Base-by-base conservation (phyloP, 2,888 invertebrate species). In the Noctua pronuba region DNA sequence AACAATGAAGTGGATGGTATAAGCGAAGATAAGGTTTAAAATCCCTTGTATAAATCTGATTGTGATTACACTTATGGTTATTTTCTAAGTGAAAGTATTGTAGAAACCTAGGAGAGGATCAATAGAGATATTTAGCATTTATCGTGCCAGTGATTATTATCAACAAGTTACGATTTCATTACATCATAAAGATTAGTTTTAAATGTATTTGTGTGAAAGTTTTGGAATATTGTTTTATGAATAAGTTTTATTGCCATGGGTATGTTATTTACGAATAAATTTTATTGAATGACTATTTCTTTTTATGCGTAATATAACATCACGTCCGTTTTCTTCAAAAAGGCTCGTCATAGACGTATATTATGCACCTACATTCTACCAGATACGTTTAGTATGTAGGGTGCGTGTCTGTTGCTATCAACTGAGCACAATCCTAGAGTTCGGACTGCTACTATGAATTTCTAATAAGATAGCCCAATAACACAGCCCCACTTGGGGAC, bases 1-100 rank as follows among this genome's bases (percentile, higher is more conserved):
- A 88, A 88, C 18, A 93, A 90, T 69, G 95, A 95, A 71, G 88
- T 92, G 3, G 95, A 93, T 79, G 94, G 93, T 5, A 92, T 96
- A n/a, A 90, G 93, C 77, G 96, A 96, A 89, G 96, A 95, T 68
- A 96, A 96, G 89, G 95, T 96, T 73, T 95, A 83, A 91, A 77
- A 66, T 44, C 73, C 35, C 52, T 44, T 75, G 77, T 24, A n/a
- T 75, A 74, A 31, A 72, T 69, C 66, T 78, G 68, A 80, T 80
- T 80, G 86, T 89, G 81, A 86, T 85, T 82, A 74, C 44, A 71
- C 55, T 76, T 44, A 71, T 68, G 76, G 75, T 68, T 82, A 77
- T 84, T 78, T 79, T 77, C 58, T 83, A 79, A 77, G 84, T 79
- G 78, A 86, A 86, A 79, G 77, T 82, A 82, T 73, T 79, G 69